Percentiles rank a stretch among this genome's conserved stretches.
phyloP scores from a whole-genome alignment of 2,797 vertebrate species.

The Melanotaenia parkinsoni region DNA sequence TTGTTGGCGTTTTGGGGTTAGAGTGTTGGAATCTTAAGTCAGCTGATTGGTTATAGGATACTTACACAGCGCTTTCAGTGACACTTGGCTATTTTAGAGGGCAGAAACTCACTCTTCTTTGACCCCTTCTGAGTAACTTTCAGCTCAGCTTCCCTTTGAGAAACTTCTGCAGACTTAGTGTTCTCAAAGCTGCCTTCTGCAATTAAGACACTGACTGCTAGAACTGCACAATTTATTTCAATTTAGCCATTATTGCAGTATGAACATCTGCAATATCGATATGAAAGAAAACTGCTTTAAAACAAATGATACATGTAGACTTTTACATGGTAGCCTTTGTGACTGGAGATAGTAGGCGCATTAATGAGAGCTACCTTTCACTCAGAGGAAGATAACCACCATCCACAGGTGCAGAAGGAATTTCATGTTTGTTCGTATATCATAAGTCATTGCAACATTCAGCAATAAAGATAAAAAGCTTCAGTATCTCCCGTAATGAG shows the following conservation, averaged over 20 bases:
- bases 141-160: background rate
- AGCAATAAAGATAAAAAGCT: background rate
- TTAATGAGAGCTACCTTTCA: background rate
- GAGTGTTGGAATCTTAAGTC: background rate
- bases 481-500: slow-evolving; percentile 9
- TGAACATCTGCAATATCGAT: background rate
- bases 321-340: background rate
- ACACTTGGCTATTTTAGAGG: background rate
- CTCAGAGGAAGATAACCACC: background rate
- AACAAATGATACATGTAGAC: background rate
- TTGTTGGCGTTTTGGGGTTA: background rate
- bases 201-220: background rate
- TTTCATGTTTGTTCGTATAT: background rate
- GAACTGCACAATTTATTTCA: background rate
- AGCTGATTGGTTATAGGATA: background rate
- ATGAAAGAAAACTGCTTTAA: background rate
- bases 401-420: background rate
- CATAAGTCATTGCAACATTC: background rate
- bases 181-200: background rate
- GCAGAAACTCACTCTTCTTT: background rate
- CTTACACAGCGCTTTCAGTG: background rate
- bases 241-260: background rate
- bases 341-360: background rate
- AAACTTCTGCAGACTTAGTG: background rate
- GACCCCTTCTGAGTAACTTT: background rate